Base-by-base conservation (phyloP, 2,113 vertebrate genomes). In the Scomber colias region DNA sequence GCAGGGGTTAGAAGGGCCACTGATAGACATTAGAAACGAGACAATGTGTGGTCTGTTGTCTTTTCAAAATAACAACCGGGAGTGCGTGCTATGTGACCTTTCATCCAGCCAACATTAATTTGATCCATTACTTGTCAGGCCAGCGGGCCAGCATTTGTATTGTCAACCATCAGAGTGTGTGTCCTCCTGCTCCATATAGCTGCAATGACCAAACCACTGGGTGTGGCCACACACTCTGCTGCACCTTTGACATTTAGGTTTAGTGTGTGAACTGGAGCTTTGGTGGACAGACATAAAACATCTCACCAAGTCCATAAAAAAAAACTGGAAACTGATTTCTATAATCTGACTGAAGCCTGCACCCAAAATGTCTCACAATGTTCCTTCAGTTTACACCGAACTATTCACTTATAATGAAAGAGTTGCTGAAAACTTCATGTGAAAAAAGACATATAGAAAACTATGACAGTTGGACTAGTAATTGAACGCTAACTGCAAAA, bases 11-110 rank as follows among this genome's bases (percentile, higher is more conserved):
- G 60, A 70, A 77, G 73, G 80, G 77, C 89, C 83, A 86, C 83
- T 71, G 81, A 81, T 71, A 53, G 85, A 92, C 62, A 79, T 87
- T 71, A 80, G 73, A 60, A 78, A 49, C 68, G 17, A 48, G 68
- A 82, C 77, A 79, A 74, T 85, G 84, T 80, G 75, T 86, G 57
- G 84, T 83, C 88, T 91, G 91, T 92, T 92, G 92, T 94, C 84
- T 89, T 76, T 93, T 95, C 89, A 93, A 94, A 94, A 94, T 92
- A 95, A 94, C 91, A 92, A 88, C 92, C 84, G 79, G 82, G 92
- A 90, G 76, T 89, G 86, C 57, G 27, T 66, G 88, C 85, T 93
- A 95, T 94, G 93, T 93, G 93, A 95, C 93, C 94, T 95, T 95
- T 95, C 86, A 83, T 90, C 85, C 84, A 78, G 91, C 90, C 92